A percentile compares a stretch with the other conserved stretches of the same genome.
Evolutionary conservation across 2,797 vertebrate genomes (phyloP).

Genomic region (Ctenopoma multispine): DNA sequence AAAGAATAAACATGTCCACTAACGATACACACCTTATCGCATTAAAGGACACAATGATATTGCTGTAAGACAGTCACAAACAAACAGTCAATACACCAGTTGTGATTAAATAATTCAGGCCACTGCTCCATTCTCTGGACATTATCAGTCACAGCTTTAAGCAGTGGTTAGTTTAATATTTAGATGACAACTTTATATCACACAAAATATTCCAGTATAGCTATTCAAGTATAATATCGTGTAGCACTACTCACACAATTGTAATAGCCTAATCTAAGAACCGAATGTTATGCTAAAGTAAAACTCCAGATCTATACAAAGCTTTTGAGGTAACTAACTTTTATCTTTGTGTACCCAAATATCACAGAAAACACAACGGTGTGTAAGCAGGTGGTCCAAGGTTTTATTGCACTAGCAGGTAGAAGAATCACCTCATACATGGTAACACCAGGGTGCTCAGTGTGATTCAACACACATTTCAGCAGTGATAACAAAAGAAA

Average conservation of each 20-base stretch:
- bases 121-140: neutral
- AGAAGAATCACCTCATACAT: neutral
- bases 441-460: constrained; percentile 5
- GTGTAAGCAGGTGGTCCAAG: neutral
- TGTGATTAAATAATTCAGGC: neutral
- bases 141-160: neutral
- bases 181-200: too few species aligned
- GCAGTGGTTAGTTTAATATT: neutral
- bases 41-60: neutral
- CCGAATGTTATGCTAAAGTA: neutral
- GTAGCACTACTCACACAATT: neutral
- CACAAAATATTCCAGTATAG: too few species aligned
- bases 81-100: neutral
- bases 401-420: neutral
- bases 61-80: neutral
- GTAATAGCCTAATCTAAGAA: neutral
- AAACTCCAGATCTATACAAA: neutral
- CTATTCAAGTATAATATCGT: too few species aligned
- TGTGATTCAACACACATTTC: neutral
- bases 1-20: neutral
- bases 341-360: neutral
- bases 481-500: neutral
- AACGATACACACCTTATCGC: neutral
- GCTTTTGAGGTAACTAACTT: constrained; percentile 7
- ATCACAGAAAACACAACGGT: neutral